Conservation (phyloP, 2,888 invertebrate genomes). For the Apodemia duryi region DNA sequence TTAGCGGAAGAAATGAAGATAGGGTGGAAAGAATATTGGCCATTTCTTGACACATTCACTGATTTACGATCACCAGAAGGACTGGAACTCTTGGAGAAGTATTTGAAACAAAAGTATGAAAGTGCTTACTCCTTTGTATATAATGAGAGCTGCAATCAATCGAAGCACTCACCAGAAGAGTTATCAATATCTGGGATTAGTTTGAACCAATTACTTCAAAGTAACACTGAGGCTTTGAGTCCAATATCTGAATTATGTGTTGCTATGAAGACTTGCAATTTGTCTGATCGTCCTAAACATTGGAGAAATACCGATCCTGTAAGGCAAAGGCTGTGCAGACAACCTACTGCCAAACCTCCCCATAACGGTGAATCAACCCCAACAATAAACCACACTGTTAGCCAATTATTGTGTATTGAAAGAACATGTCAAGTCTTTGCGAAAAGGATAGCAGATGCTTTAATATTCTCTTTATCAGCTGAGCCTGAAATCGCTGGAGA, state of each 20-base stretch:
- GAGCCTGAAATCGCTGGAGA: slow-evolving; percentile 77
- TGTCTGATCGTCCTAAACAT: slow-evolving; percentile 56
- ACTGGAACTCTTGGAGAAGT: slow-evolving; percentile 85
- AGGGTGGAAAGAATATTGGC: slow-evolving; percentile 96
- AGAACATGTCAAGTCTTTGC: slow-evolving; percentile 82
- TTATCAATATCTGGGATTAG: slow-evolving; percentile 56
- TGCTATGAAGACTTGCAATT: slow-evolving; percentile 76
- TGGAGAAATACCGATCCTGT: slow-evolving; percentile 59
- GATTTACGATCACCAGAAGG: slow-evolving; percentile 88
- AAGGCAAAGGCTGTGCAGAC: slow-evolving; percentile 54
- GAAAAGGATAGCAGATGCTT: slow-evolving; percentile 82
- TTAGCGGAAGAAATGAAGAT: slow-evolving; percentile 85
- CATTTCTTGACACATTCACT: slow-evolving; percentile 89
- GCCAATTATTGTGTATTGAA: slow-evolving; percentile 64
- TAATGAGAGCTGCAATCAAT: slow-evolving; percentile 54
- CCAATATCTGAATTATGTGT: slow-evolving; percentile 81
- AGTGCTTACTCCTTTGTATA: slow-evolving; percentile 58
- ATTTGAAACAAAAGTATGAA: slow-evolving; percentile 81
- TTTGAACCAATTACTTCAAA: slow-evolving; percentile 42
- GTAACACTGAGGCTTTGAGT: slow-evolving; percentile 54
- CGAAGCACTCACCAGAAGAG: slow-evolving; percentile 47
- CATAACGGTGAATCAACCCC: slow-evolving; percentile 51
- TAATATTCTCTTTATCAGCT: slow-evolving; percentile 77
- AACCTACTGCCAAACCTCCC: slow-evolving; percentile 44
- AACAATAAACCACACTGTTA: slow-evolving; percentile 56